A percentile compares a stretch with the other conserved stretches of the same genome.
Evolutionary conservation across 2,888 invertebrate species (phyloP).

Genomic region (Archaeoteleia sp.): DNA sequence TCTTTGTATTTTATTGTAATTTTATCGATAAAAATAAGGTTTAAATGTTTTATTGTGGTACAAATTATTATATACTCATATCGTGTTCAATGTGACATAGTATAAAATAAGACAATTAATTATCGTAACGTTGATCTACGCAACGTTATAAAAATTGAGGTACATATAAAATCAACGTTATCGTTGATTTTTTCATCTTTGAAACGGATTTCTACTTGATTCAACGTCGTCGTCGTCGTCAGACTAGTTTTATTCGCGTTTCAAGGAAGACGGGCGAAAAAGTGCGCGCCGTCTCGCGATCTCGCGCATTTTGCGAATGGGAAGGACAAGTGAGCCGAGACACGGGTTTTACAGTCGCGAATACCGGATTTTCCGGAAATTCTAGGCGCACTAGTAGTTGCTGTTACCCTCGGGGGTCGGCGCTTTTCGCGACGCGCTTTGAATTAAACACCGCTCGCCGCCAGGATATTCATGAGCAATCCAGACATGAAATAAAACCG

Average conservation of each 20-base stretch:
- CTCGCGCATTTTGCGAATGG: slow-evolving; percentile 60
- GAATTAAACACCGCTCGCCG: slow-evolving; percentile 60
- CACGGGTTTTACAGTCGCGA: slow-evolving; percentile 57
- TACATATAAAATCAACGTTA: not conserved
- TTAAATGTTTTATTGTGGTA: not conserved
- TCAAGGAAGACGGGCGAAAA: slow-evolving; percentile 54
- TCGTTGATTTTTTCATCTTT: slow-evolving; percentile 24
- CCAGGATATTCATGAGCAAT: no score
- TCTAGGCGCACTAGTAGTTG: slow-evolving; percentile 55
- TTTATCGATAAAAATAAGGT: no score
- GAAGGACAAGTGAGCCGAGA: slow-evolving; percentile 55
- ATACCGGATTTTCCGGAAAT: slow-evolving; percentile 71
- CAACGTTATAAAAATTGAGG: no score
- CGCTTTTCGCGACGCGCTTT: slow-evolving; percentile 62
- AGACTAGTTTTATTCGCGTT: slow-evolving; percentile 65
- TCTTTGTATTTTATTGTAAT: no score
- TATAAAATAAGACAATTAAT: no score
- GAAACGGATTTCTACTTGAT: slow-evolving; percentile 33
- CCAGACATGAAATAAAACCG: slow-evolving; percentile 39
- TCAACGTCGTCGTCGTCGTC: slow-evolving; percentile 58
- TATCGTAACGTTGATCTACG: no score
- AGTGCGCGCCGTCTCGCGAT: slow-evolving; percentile 29
- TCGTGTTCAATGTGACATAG: no score
- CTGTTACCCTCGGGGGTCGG: slow-evolving; percentile 51
- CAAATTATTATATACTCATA: not conserved